Evolutionary conservation across 2,797 vertebrate species (phyloP).

Genomic region (Morelia viridis): DNA sequence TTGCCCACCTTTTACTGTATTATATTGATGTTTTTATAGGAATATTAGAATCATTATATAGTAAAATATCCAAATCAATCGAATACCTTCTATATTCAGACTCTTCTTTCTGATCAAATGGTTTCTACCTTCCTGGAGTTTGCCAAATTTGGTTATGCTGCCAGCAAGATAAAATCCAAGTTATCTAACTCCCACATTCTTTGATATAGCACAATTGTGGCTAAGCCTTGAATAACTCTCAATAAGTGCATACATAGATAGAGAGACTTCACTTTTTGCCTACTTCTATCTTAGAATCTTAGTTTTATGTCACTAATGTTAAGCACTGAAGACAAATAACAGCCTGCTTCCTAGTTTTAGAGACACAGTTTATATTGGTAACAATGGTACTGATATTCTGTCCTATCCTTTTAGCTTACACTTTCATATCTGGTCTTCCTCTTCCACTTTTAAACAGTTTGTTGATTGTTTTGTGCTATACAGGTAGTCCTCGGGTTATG

Average conservation of each 20-base stretch:
- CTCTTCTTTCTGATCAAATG: not conserved
- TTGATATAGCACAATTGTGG: not conserved
- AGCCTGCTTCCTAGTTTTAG: not conserved
- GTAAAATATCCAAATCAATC: not conserved
- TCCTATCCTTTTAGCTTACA: not conserved
- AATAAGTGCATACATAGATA: not conserved
- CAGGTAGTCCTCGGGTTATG: not conserved
- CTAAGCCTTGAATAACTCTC: not conserved
- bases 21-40: not conserved
- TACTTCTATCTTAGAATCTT: not conserved
- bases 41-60: not conserved
- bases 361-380: not conserved
- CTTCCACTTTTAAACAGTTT: not conserved
- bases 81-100: not conserved
- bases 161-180: not conserved
- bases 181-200: not conserved
- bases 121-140: not conserved
- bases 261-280: not conserved
- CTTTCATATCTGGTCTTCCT: not conserved
- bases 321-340: not conserved
- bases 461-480: not conserved
- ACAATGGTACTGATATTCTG: not conserved
- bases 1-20: not conserved
- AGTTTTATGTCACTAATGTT: not conserved
- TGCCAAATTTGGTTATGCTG: not conserved